phyloP scores from a whole-genome alignment of 2,113 vertebrate species.

The Odontesthes bonariensis region DNA sequence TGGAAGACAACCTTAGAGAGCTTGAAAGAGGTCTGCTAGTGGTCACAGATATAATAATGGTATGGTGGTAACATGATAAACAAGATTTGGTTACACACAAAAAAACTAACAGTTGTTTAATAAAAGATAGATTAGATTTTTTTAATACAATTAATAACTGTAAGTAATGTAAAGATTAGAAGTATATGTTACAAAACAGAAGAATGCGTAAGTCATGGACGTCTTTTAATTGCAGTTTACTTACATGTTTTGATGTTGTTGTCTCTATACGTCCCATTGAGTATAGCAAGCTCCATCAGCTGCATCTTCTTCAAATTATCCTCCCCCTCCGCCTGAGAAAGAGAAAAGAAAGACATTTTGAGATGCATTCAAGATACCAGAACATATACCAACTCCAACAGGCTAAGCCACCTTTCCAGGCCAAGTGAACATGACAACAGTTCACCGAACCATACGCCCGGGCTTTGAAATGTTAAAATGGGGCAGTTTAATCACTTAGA shows the following conservation, averaged over 20 bases:
- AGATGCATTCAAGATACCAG: constrained; percentile 4
- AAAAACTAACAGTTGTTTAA: constrained; percentile 16
- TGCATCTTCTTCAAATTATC: constrained; percentile 90
- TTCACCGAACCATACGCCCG: constrained; percentile 11
- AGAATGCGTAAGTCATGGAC: background rate
- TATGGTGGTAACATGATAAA: constrained; percentile 21
- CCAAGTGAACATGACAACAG: constrained; percentile 18
- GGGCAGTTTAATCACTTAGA: constrained; percentile 33
- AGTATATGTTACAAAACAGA: constrained; percentile 19
- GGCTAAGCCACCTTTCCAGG: constrained; percentile 11
- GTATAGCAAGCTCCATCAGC: constrained; percentile 87
- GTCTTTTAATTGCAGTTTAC: constrained; percentile 39
- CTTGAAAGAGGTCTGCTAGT: constrained; percentile 35
- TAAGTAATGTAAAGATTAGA: constrained; percentile 30
- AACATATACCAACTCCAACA: background rate
- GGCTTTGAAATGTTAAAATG: constrained; percentile 10
- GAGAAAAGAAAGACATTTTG: background rate
- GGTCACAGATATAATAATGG: constrained; percentile 32
- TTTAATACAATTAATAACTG: background rate
- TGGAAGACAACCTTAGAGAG: constrained; percentile 51
- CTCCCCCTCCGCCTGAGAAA: constrained; percentile 84
- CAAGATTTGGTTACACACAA: constrained; percentile 25
- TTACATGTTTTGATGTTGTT: constrained; percentile 87
- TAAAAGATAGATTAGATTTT: background rate
- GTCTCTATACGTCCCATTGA: constrained; percentile 89